Evolutionary conservation across 2,113 vertebrate genomes (phyloP), one percentile per base, ranked within the genome.

Genomic region (Spermophilus dauricus): DNA sequence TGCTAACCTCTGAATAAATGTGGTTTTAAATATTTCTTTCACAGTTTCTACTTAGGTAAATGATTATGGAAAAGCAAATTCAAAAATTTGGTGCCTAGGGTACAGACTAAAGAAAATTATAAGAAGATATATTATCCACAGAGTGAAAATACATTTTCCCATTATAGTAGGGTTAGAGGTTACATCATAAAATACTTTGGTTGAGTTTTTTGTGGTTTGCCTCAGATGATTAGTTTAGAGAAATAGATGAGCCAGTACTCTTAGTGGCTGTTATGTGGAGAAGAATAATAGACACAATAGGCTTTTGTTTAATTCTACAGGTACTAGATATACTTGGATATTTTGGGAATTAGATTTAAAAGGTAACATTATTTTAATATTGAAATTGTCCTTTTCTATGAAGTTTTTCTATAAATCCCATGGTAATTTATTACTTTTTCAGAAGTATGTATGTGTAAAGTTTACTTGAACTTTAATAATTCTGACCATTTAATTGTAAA

Each of bases 71-170:
- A 97, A 96, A 96, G 69, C 65, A 97, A 96, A 97, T 94, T 73
- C 13, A 73, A 95, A 96, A 94, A 92, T 93, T 96, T 97, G 80
- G 63, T 96, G 26, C 82, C 53, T 69, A 78, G 45, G 16, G 97
- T 93, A 84, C 96, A 97, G 97, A 97, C 98, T 91, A 78, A 95
- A 98, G 95, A 98, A 98, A 98, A 98, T 96, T 95, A 85, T 86
- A 89, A 89, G 83, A 97, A 97, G 96, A 98, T 94, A 97, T 98
- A 72, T 96, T 98, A 89, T 95, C 89, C 88, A 95, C 87, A 87
- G 93, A 97, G 77, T 92, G 97, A 92, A 98, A 97, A 98, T 94
- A 97, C 73, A 96, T 94, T 96, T 98, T 98, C 96, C 89, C 78
- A 88, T 94, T 88, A 96, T 93, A 89, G 89, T 87, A 92, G 91